Base-by-base conservation (phyloP, 1,140 invertebrate species). In the Eubasilissa regina region DNA sequence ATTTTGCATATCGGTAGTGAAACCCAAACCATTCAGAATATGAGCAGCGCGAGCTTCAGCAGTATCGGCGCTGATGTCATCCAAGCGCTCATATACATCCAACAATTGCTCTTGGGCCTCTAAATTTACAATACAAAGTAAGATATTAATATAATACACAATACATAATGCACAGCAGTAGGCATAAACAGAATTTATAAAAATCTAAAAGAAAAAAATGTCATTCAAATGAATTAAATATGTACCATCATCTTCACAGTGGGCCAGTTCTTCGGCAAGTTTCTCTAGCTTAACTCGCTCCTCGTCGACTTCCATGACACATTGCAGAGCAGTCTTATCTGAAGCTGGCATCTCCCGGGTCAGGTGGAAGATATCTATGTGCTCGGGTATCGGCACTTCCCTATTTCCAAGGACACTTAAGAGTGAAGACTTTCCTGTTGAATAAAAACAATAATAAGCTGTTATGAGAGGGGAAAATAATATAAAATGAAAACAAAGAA, bases 261-360 rank as follows among this genome's bases (percentile, higher is more conserved):
- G 91, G 3, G 95, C 93, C 51, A 99, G 89, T 85, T 95, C 93
- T 85, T 99, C 99, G 3, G 97, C 97, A 19, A 99, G 89, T 85
- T 95, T 95, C 86, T 99, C 99, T 8, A 99, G 89, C 70, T 95
- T 91, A 44, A 97, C 90, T 64, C 98, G 91, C 87, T 99, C 98
- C 84, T 97, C 93, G 85, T 99, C 98, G 0, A 99, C 98, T 88
- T 99, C 98, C 94, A 99, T 97, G 8, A 99, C 99, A 88, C 96
- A 97, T 86, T 99, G 91, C 12, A 99, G 89, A 7, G 99, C 99
- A 64, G 91, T 92, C 89, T 96, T 97, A 84, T 98, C 95, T 80
- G 95, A 97, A 12, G 98, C 97, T 4, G 97, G 95, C 93, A 99
- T 99, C 90, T 99, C 98, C 75, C 98, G 92, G 8, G 97, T 96